Base-by-base conservation (phyloP, 2,888 invertebrate species). In the Ophion obscuratus region DNA sequence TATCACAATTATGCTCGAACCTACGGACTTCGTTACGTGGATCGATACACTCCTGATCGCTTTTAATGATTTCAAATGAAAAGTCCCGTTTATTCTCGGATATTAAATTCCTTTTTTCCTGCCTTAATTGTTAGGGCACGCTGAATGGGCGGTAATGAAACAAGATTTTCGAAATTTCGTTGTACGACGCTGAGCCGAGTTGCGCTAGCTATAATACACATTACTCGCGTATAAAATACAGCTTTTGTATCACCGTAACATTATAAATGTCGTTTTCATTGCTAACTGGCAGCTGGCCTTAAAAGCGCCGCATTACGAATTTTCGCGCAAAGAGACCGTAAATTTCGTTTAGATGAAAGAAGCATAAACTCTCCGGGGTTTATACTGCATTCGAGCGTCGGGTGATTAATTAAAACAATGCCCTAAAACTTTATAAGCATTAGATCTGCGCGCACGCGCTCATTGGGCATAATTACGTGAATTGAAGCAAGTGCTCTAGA, bases 241-340 rank as follows among this genome's bases (percentile, higher is more conserved):
- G 36, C 61, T 78, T 74, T 73, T 67, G 81, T 36, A 79, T 74
- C 40, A 36, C 17, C 20, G 73, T 73, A 88, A 90, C 90, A 89
- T 91, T 92, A 91, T 92, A 91, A 92, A 90, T 89, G 89, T 84
- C 79, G 88, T 62, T 68, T 79, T 88, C 91, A 92, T 92, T 91
- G 92, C 91, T 89, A 86, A 89, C 91, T 91, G 90, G 88, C 91
- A 90, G 91, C 89, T 92, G 91, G 91, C 88, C 91, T 91, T 87
- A 90, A 92, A 91, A 89, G 91, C 90, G 90, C 83, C 89, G 91
- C 90, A 91, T 91, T 91, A 90, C 87, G 89, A 89, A 90, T 90
- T 91, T 90, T 90, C 89, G 87, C 64, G 20, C 86, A 87, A 90
- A 88, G 81, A 88, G 86, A 86, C 75, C 88, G 86, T 89, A 89